Conservation (phyloP, 2,797 vertebrate genomes). For the Typhlichthys subterraneus region DNA sequence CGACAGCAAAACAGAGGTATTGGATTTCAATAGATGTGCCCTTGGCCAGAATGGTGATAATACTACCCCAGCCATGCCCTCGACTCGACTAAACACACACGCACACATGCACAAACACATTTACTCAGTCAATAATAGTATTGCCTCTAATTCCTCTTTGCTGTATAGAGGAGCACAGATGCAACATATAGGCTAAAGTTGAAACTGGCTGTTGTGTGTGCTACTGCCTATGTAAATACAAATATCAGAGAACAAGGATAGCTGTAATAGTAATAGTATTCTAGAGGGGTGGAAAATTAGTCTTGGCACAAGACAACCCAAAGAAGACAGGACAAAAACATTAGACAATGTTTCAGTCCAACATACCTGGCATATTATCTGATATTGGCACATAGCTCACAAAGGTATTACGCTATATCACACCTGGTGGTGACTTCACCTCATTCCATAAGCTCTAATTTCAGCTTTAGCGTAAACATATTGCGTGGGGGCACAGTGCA, state of each 20-base stretch:
- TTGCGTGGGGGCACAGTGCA: not conserved
- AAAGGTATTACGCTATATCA: conserved; percentile 33
- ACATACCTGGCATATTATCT: conserved; percentile 2
- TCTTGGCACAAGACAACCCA: not conserved
- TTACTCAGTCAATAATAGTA: conserved; percentile 3
- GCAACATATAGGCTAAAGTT: not conserved
- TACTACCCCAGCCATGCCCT: conserved; percentile 18
- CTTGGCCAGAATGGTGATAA: conserved; percentile 69
- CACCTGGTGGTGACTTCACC: conserved; percentile 69
- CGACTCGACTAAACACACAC: not conserved
- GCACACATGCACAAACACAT: conserved; percentile 13
- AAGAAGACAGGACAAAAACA: conserved; percentile 1
- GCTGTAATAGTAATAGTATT: too few relatives aligned
- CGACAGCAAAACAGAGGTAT: conserved; percentile 54
- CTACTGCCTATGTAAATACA: not conserved
- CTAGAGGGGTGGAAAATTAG: not conserved
- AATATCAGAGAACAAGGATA: conserved; percentile 15
- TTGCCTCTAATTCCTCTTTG: too few relatives aligned
- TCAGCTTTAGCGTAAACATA: conserved; percentile 72
- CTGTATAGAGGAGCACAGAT: too few relatives aligned
- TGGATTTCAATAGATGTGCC: conserved; percentile 69
- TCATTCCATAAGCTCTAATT: conserved; percentile 76
- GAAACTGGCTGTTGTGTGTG: conserved; percentile 1
- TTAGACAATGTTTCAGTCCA: conserved; percentile 11
- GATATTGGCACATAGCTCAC: too few relatives aligned